These are phyloP conservation scores for Cydia pomonella DNA, from an alignment of 1,140 invertebrate genomes.

Conservation along the genomic window DNA sequence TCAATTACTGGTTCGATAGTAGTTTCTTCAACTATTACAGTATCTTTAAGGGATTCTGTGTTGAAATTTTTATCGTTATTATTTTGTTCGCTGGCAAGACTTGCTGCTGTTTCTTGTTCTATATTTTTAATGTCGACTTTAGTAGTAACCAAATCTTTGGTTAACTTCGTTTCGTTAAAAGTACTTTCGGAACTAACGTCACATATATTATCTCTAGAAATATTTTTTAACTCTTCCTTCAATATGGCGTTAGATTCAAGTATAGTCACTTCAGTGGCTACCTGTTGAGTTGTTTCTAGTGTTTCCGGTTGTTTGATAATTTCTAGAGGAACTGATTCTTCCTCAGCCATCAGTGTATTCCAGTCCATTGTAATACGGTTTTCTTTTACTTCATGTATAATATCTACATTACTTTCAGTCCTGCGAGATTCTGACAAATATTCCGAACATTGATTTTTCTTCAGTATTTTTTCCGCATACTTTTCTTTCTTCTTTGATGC, in stretches of 20 bases:
- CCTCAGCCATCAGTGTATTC: constrained; percentile 71
- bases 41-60: constrained; percentile 53
- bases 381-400: constrained; percentile 17
- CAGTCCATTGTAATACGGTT: constrained; percentile 59
- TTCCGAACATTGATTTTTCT: background rate
- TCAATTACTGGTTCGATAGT: constrained; percentile 50
- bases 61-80: constrained; percentile 68
- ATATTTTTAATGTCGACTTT: background rate
- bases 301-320: constrained; percentile 43
- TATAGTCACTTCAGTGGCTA: constrained; percentile 64
- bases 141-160: background rate
- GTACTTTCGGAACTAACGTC: constrained; percentile 15
- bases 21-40: constrained; percentile 60
- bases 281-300: constrained; percentile 44
- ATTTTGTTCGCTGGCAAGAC: constrained; percentile 59
- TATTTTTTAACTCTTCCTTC: constrained; percentile 36
- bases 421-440: background rate
- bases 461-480: background rate
- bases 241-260: constrained; percentile 48
- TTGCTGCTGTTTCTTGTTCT: constrained; percentile 38
- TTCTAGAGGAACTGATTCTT: constrained; percentile 57
- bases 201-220: constrained; percentile 31
- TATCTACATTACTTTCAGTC: background rate
- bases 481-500: constrained; percentile 43
- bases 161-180: background rate